Evolutionary conservation across 2,797 vertebrate genomes (phyloP), one percentile per base, ranked within the genome.

Genomic region (Todus mexicanus): DNA sequence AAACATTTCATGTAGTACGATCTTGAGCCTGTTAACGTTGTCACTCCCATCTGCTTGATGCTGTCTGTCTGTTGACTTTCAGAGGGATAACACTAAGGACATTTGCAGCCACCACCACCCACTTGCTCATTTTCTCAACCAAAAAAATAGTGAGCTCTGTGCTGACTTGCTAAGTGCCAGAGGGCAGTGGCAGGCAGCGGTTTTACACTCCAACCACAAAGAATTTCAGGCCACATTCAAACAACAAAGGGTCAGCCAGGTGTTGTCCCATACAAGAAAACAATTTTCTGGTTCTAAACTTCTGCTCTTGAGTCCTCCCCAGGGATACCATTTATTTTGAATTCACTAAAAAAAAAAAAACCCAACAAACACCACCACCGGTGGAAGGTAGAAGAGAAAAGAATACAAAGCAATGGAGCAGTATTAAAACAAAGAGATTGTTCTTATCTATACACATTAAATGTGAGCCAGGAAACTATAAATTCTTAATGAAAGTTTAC

Each of bases 221-320:
- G 82, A 95, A 90, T 94, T 93, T 73, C 56, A 84, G 87, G 84
- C 89, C 91, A 76, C 61, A 48, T 83, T 84, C 79, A 91, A 86
- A 77, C 77, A 87, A 76, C 77, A 84, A 68, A 88, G 92, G 90
- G 90, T 90, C 94, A 95, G 84, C 94, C 96, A 97, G 97, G 96
- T 97, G 96, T 71, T 93, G 82, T 86, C 83, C 84, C 76, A 54
- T 48, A 95, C 77, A 87, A 90, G 77, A 94, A 95, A 93, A 92
- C n/a, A 69, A 63, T 90, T 92, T 97, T 95, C 73, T 87, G 50
- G 51, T 90, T 74, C 85, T 96, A 71, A 96, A 95, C 84, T 93
- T 84, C 84, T 75, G 69, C 64, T 93, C 77, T 33, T 18, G 8
- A 77, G 45, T 29, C 15, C 50, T 92, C 87, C 72, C 38, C 59